Conservation (phyloP, 2,888 invertebrate species). For the Brassicogethes aeneus region DNA sequence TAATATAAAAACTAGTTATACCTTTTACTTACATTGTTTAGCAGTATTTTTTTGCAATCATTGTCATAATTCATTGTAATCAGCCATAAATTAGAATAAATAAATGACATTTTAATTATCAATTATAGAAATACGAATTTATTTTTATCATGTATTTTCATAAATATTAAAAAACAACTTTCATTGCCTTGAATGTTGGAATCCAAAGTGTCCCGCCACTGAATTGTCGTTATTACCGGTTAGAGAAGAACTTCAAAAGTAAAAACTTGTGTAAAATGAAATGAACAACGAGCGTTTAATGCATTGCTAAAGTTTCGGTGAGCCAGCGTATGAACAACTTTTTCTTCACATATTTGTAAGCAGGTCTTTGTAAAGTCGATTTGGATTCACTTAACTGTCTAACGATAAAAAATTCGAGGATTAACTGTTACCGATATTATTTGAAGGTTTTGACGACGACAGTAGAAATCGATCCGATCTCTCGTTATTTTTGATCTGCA, state of each 20-base stretch:
- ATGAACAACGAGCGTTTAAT: constrained; percentile 20
- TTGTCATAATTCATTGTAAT: too few species aligned
- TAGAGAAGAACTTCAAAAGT: constrained; percentile 21
- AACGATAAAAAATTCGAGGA: constrained; percentile 19
- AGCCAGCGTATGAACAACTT: constrained; percentile 20
- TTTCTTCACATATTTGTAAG: constrained; percentile 25
- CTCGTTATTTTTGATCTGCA: neutral
- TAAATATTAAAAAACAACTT: neutral
- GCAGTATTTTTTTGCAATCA: too few species aligned
- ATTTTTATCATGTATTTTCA: too few species aligned
- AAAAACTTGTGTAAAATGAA: constrained; percentile 29
- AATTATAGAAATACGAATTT: too few species aligned
- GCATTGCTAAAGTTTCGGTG: constrained; percentile 19
- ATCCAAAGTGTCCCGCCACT: too few species aligned
- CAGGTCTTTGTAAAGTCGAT: constrained; percentile 21
- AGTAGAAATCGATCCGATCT: neutral
- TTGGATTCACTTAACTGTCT: constrained; percentile 19
- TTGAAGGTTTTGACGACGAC: neutral
- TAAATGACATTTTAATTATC: too few species aligned
- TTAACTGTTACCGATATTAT: constrained; percentile 16
- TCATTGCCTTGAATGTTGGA: too few species aligned
- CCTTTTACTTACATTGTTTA: too few species aligned
- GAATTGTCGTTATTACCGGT: constrained; percentile 17
- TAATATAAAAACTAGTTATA: too few species aligned
- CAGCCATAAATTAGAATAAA: too few species aligned